Conservation (phyloP, 2,797 vertebrate genomes). For the Liparis tanakae region DNA sequence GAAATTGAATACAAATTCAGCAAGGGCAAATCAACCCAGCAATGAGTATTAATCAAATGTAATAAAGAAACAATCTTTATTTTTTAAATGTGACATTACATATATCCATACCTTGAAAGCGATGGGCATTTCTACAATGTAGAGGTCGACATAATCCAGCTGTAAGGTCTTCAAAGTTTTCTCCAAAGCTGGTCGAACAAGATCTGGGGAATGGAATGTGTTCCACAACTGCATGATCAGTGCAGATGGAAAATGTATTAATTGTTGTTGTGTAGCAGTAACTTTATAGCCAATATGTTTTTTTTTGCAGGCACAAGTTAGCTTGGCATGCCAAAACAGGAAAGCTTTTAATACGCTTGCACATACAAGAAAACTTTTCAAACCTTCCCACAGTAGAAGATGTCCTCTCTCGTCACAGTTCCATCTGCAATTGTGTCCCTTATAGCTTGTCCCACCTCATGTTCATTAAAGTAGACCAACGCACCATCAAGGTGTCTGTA, state of each 20-base stretch:
- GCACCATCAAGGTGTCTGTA: constrained; percentile 94
- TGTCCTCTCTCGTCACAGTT: constrained; percentile 88
- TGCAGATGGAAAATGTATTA: not conserved
- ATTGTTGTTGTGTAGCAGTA: not conserved
- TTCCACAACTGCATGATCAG: constrained; percentile 87
- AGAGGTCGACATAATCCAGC: constrained; percentile 92
- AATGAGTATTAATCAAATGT: not conserved
- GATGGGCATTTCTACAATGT: constrained; percentile 91
- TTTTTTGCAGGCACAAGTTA: not conserved
- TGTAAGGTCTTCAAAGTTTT: constrained; percentile 85
- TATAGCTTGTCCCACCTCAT: constrained; percentile 92
- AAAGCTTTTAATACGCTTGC: too few species aligned
- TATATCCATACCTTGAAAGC: constrained; percentile 87
- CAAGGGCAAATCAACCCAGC: not conserved
- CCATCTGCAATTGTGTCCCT: constrained; percentile 92
- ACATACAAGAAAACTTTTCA: constrained; percentile 46
- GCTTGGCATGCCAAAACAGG: not conserved
- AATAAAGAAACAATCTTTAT: not conserved
- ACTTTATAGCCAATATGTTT: not conserved
- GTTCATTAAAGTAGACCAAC: constrained; percentile 89
- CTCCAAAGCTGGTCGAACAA: constrained; percentile 88
- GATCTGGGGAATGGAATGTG: constrained; percentile 85
- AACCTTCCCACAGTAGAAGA: constrained; percentile 97
- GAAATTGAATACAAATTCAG: constrained; percentile 12
- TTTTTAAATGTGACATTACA: not conserved